phyloP scores from a whole-genome alignment of 2,888 invertebrate species.

The Endomychus coccineus region DNA sequence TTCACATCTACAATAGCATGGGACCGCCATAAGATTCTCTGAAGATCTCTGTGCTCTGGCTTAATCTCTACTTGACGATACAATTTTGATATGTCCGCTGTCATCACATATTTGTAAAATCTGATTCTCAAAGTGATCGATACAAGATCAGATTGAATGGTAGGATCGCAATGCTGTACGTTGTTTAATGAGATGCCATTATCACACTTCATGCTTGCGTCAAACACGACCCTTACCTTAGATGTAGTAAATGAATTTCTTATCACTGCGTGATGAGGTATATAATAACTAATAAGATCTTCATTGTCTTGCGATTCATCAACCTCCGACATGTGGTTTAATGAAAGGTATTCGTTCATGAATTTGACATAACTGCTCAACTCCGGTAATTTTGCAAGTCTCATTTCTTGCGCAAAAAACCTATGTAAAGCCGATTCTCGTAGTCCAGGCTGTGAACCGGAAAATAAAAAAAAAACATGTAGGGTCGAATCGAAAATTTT shows the following conservation, averaged over 20 bases:
- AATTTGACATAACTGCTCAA: not conserved
- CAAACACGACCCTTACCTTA: not conserved
- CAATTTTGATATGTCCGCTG: not conserved
- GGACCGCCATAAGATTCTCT: not conserved
- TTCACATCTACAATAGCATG: not conserved
- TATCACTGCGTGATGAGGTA: constrained; percentile 1
- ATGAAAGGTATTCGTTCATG: constrained; percentile 1
- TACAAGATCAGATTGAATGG: constrained; percentile 1
- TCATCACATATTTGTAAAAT: constrained; percentile 1
- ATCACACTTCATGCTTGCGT: not conserved
- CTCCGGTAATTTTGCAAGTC: not conserved
- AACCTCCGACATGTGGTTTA: not conserved
- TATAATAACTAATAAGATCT: not conserved
- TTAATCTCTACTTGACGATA: not conserved
- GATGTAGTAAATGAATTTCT: not conserved
- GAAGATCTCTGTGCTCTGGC: not conserved
- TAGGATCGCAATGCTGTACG: not conserved
- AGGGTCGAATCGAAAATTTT: no score
- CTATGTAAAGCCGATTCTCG: not conserved
- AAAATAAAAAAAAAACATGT: no score
- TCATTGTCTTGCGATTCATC: not conserved
- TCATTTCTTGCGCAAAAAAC: not conserved
- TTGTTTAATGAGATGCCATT: constrained; percentile 1
- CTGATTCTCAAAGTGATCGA: not conserved
- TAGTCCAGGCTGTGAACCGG: no score